These are phyloP conservation scores for Bombus difficillimus DNA, from an alignment of 1,140 invertebrate genomes.

Conservation along the genomic window DNA sequence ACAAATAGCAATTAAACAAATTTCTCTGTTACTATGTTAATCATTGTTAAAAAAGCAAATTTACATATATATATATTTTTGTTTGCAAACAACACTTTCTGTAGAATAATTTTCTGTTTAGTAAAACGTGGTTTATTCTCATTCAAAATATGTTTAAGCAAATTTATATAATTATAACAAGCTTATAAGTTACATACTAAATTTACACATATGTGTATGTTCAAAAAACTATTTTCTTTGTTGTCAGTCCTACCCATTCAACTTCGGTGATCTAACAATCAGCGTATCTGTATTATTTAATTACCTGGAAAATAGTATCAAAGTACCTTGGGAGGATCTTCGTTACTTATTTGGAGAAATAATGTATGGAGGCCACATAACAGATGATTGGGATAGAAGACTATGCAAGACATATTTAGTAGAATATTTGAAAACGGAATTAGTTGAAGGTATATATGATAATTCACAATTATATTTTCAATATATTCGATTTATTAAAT, in stretches of 20 bases:
- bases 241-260: slow-evolving; percentile 86
- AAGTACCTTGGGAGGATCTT: slow-evolving; percentile 96
- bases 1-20: too few relatives aligned
- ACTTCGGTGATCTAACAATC: slow-evolving; percentile 95
- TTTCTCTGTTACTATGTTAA: too few relatives aligned
- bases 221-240: too few relatives aligned
- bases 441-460: slow-evolving; percentile 86
- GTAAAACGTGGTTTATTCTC: too few relatives aligned
- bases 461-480: background rate
- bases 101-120: too few relatives aligned
- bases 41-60: too few relatives aligned
- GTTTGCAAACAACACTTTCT: too few relatives aligned
- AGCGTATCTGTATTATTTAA: slow-evolving; percentile 96
- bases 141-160: too few relatives aligned
- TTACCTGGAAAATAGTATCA: slow-evolving; percentile 94
- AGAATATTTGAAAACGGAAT: slow-evolving; percentile 93
- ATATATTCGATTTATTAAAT: background rate
- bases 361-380: slow-evolving; percentile 98
- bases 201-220: too few relatives aligned
- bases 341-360: slow-evolving; percentile 97
- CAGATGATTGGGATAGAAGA: slow-evolving; percentile 96
- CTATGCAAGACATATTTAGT: slow-evolving; percentile 94
- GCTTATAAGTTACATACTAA: too few relatives aligned
- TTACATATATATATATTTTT: too few relatives aligned
- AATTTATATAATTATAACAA: too few relatives aligned